Evolutionary conservation across 1,140 invertebrate genomes (phyloP), one percentile per base, ranked within the genome.

Genomic region (Aphaenogaster floridana): DNA sequence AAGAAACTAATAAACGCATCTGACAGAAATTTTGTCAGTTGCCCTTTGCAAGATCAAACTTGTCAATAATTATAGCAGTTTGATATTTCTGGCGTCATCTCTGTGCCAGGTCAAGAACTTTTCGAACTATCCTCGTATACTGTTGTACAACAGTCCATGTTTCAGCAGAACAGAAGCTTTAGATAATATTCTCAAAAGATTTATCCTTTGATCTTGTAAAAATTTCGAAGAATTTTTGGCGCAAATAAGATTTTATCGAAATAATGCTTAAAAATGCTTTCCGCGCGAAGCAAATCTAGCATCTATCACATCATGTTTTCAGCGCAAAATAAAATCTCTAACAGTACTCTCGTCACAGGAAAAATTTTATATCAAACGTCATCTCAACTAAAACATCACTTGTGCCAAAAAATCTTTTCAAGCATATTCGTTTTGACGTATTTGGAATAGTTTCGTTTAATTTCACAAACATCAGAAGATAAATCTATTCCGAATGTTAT

Each of bases 361-460:
- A 42, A 45, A 1, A 68, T 21, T 42, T 45, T 68, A 48, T 48
- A 68, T 68, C 21, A 68, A 66, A n/a, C 39, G 13, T 68, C 5
- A 68, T 68, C 9, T 68, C 39, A 11, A 45, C 5, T 42, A 68
- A 68, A 61, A 74, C 13, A 42, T 76, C 13, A 76, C 45, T 39
- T 76, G 6, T 6, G n/a, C 21, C 21, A 76, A 42, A 28, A 76
- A 42, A 42, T 61, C n/a, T 28, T 42, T 59, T 21, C n/a, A 61
- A 76, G 7, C 21, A 74, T 13, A 59, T 21, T 28, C 28, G 21
- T n/a, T 42, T 74, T 9, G 21, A 21, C 13, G 4, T n/a, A 71
- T 71, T 52, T 63, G n/a, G n/a, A 57, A 63, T 42, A 39, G 11
- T 21, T 69, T 21, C 42, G 15, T 50, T 69, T 50, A 69, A 69